phyloP scores from a whole-genome alignment of 2,888 invertebrate genomes.

The Autographa gamma region DNA sequence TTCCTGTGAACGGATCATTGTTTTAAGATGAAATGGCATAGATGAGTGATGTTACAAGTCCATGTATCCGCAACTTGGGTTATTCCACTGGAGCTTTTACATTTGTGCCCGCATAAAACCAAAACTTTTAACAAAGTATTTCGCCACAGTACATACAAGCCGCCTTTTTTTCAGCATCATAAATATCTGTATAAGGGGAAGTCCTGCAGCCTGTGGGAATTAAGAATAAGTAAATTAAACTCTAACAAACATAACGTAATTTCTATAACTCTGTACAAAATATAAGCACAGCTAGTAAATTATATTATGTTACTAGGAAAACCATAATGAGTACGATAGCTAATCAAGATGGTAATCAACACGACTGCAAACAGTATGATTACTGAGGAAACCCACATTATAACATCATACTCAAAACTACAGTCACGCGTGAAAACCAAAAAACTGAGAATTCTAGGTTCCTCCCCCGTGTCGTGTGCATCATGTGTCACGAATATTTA shows the following conservation, averaged over 20 bases:
- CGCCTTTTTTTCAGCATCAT: too few relatives aligned
- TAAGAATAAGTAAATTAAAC: not conserved
- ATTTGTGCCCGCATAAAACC: too few relatives aligned
- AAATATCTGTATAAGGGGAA: too few relatives aligned
- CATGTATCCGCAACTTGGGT: too few relatives aligned
- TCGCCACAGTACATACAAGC: too few relatives aligned
- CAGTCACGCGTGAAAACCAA: not conserved
- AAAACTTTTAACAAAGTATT: too few relatives aligned
- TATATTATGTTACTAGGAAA: conserved; percentile 31
- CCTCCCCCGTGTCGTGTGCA: not conserved
- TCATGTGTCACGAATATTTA: not conserved
- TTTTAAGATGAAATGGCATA: too few relatives aligned
- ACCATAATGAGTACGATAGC: conserved; percentile 28
- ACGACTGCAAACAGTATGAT: conserved; percentile 27
- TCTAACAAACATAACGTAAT: not conserved
- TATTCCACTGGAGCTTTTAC: too few relatives aligned
- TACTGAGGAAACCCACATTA: not conserved
- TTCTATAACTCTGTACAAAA: not conserved
- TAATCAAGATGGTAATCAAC: conserved; percentile 41
- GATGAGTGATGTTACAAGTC: too few relatives aligned
- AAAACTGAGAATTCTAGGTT: not conserved
- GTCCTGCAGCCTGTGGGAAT: not conserved
- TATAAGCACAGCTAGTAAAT: conserved; percentile 1
- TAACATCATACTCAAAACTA: conserved; percentile 7
- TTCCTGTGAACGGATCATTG: too few relatives aligned